Evolutionary conservation across 2,113 vertebrate species (phyloP), one percentile per base, ranked within the genome.

Genomic region (Peromyscus californicus): DNA sequence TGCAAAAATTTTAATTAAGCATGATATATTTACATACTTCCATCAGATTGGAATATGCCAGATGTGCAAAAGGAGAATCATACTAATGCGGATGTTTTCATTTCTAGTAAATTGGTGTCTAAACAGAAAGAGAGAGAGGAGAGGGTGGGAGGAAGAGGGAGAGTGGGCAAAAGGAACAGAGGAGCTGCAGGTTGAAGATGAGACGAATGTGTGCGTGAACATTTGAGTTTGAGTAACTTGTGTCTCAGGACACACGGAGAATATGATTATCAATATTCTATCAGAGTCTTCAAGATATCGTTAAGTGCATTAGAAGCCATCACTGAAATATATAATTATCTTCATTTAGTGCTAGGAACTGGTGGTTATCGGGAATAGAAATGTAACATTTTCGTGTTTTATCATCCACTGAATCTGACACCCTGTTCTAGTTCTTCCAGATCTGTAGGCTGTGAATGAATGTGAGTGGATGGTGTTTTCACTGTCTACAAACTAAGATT

Each of bases 1-100:
- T 97, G 94, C 65, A 97, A 90, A 98, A 98, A 97, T 96, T 76
- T 98, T 95, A 98, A 98, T 39, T 96, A 98, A 97, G 96, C 78
- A 93, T 92, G 65, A 94, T 39, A 4, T 88, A 95, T 84, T 96
- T 97, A 94, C 93, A 36, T 97, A 95, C 98, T 98, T 98, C 82
- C 45, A 74, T 89, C 82, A 93, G 42, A 94, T 57, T 95, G 74
- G 78, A 86, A 94, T 97, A 96, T 91, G 21, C n/a, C 26, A 80
- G 76, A 91, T 96, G 96, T 90, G 96, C 72, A 97, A 97, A 96
- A 1, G 4, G 90, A 94, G 61, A 95, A 80, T 96, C 12, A 91
- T 33, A 78, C 57, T 93, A 78, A 93, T 93, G 33, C 90, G 76
- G 84, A 76, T 93, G 67, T 80, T 97, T 97, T 90, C 74, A 65